phyloP scores from a whole-genome alignment of 2,113 vertebrate species.

The Isurus oxyrinchus region DNA sequence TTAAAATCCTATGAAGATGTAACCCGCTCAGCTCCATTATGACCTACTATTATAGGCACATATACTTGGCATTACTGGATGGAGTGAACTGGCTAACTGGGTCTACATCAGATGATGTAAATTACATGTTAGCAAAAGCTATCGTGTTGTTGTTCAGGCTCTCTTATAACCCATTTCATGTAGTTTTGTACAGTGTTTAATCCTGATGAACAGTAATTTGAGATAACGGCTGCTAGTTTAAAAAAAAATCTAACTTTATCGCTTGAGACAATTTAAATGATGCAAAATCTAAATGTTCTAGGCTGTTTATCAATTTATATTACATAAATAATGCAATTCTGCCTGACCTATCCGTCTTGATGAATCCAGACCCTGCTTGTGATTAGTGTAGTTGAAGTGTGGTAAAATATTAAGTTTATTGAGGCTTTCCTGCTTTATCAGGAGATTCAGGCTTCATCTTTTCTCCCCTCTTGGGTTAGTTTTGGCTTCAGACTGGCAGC shows the following conservation, averaged over 20 bases:
- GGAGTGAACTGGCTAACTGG: neutral
- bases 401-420: neutral
- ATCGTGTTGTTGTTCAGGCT: too few species aligned
- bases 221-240: neutral
- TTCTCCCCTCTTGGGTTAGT: neutral
- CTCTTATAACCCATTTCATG: too few species aligned
- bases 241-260: neutral
- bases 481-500: neutral
- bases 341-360: neutral
- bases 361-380: neutral
- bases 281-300: neutral
- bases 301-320: neutral
- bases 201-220: neutral
- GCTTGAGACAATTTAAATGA: neutral
- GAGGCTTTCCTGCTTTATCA: neutral
- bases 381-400: neutral
- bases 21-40: neutral
- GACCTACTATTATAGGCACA: neutral
- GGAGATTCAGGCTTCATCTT: neutral
- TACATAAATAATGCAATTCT: neutral
- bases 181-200: neutral
- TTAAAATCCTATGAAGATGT: neutral
- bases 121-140: too few species aligned
- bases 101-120: neutral
- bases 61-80: neutral